Evolutionary conservation across 2,113 vertebrate species (phyloP).

Genomic region (Nothocercus julius): DNA sequence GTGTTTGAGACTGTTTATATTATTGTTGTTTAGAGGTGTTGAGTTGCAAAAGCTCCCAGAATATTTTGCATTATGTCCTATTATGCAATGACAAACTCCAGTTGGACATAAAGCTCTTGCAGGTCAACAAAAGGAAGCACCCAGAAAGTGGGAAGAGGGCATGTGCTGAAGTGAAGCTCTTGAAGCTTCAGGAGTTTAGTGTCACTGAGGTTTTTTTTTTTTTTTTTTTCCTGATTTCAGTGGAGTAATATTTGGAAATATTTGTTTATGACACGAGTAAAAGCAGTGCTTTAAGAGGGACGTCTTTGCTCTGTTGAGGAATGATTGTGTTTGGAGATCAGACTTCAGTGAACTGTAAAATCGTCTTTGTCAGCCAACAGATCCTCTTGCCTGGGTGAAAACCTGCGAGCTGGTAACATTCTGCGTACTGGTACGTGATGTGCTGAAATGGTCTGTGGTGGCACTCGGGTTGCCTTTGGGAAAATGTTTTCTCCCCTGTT

Average conservation of each 20-base stretch:
- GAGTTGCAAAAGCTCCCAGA: slow-evolving; percentile 28
- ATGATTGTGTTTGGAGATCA: neutral
- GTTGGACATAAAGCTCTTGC: neutral
- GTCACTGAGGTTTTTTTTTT: neutral
- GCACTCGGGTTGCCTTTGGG: neutral
- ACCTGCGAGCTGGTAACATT: neutral
- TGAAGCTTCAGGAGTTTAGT: neutral
- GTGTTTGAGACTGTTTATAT: neutral
- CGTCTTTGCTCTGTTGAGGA: neutral
- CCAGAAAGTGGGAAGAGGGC: neutral
- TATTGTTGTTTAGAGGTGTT: slow-evolving; percentile 1
- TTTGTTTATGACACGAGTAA: neutral
- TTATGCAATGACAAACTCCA: neutral
- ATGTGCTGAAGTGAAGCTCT: fast-evolving
- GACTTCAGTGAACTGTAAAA: neutral
- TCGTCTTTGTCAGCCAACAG: neutral
- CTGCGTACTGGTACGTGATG: neutral
- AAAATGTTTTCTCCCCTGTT: neutral
- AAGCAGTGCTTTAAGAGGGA: neutral
- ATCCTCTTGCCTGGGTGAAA: neutral
- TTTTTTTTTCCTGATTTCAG: neutral
- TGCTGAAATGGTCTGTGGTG: neutral
- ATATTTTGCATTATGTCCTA: neutral
- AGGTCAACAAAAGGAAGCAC: neutral
- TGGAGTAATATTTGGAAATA: neutral